These are phyloP conservation scores for Ceyx melanurus DNA, from an alignment of 2,113 vertebrate genomes.

Conservation along the genomic window DNA sequence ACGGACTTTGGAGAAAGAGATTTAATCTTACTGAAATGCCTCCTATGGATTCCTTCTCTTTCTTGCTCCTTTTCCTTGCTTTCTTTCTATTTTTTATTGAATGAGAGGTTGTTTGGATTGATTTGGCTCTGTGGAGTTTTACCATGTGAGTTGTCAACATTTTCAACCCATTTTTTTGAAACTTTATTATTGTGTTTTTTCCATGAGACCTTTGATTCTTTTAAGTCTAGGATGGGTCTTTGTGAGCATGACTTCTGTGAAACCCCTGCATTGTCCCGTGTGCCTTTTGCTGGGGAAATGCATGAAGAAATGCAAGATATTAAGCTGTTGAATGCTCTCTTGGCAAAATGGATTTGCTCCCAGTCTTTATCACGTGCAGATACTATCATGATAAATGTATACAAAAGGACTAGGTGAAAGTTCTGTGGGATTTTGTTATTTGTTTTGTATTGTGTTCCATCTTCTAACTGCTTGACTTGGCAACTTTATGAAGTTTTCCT, in stretches of 20 bases:
- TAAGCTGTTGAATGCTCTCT: background rate
- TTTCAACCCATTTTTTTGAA: background rate
- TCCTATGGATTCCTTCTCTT: background rate
- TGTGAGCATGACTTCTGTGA: background rate
- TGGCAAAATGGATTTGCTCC: background rate
- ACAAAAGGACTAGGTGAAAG: background rate
- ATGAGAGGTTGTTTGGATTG: background rate
- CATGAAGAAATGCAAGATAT: background rate
- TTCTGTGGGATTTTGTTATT: background rate
- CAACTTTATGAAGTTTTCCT: background rate
- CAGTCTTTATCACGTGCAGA: rapidly evolving
- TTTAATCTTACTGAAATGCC: background rate
- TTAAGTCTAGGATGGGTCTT: background rate
- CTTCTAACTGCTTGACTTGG: background rate
- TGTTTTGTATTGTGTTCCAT: background rate
- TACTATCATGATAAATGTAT: background rate
- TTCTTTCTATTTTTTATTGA: background rate
- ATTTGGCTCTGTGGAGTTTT: background rate
- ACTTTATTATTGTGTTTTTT: background rate
- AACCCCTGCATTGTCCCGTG: background rate
- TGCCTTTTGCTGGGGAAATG: background rate
- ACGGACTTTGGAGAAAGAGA: background rate
- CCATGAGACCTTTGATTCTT: background rate
- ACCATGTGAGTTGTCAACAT: background rate
- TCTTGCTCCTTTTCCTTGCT: too few species aligned